A percentile compares a stretch with the other conserved stretches of the same genome.
phyloP scores from a whole-genome alignment of 2,888 invertebrate species.

The Strigamia transsilvanica region DNA sequence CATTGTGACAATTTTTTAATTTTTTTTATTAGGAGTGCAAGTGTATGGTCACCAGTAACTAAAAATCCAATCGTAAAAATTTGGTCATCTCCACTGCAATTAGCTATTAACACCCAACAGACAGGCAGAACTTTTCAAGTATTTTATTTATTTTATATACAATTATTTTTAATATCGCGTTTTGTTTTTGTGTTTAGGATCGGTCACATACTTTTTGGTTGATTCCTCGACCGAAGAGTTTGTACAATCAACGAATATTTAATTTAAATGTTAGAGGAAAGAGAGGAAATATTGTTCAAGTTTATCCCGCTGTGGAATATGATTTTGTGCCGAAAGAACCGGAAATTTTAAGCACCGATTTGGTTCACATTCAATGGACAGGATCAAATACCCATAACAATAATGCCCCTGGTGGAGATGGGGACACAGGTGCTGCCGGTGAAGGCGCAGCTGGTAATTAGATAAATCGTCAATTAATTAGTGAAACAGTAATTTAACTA shows the following conservation, averaged over 20 bases:
- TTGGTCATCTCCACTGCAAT: neutral
- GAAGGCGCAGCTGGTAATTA: neutral
- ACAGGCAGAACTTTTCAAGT: conserved; percentile 46
- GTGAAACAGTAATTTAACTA: neutral
- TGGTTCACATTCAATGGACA: conserved; percentile 52
- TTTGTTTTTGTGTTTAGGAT: conserved; percentile 12
- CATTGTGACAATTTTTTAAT: neutral
- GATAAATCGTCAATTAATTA: neutral
- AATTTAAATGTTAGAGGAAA: conserved; percentile 52
- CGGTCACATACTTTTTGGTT: conserved; percentile 50
- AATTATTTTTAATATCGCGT: neutral
- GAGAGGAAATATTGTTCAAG: conserved; percentile 51
- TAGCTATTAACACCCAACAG: conserved; percentile 36
- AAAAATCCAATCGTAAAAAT: conserved; percentile 7
- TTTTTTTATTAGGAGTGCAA: neutral
- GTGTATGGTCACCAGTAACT: conserved; percentile 19
- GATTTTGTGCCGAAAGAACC: conserved; percentile 42
- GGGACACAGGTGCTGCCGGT: conserved; percentile 39
- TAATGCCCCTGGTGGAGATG: conserved; percentile 35
- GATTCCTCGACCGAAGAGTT: neutral
- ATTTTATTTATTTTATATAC: neutral
- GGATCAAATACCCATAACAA: conserved; percentile 51
- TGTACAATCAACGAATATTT: conserved; percentile 39
- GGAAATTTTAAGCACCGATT: neutral
- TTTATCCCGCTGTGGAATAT: conserved; percentile 50